Conservation (phyloP, 2,113 vertebrate genomes). For the Lanius collurio region DNA sequence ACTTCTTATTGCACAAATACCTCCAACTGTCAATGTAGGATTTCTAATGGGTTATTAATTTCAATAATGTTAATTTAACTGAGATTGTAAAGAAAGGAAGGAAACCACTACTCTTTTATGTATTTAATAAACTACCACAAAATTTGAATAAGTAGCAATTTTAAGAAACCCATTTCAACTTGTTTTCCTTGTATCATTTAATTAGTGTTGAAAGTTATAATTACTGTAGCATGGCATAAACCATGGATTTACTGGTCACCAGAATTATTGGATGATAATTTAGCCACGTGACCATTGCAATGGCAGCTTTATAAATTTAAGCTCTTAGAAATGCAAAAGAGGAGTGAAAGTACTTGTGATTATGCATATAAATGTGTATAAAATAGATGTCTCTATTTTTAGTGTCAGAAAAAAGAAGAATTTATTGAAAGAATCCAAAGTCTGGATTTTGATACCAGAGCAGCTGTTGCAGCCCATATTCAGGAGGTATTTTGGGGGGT, state of each 20-base stretch:
- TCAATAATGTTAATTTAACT: background rate
- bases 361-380: background rate
- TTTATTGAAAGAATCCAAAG: slow-evolving; percentile 96
- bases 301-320: background rate
- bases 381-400: slow-evolving; percentile 50
- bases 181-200: background rate
- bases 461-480: slow-evolving; percentile 95
- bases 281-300: background rate
- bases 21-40: no score
- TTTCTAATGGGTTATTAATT: background rate
- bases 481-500: slow-evolving; percentile 85
- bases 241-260: background rate
- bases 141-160: background rate
- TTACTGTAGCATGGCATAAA: background rate
- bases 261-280: background rate
- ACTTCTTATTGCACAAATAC: background rate
- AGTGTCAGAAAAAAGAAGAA: slow-evolving; percentile 98
- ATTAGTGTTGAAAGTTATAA: background rate
- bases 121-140: background rate
- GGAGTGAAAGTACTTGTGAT: background rate
- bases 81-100: background rate
- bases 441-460: slow-evolving; percentile 96
- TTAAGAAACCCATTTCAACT: background rate
- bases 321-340: background rate
- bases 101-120: background rate